Percentiles rank a stretch among this genome's conserved stretches.
These are phyloP conservation scores for Rhynchomys soricoides DNA, from an alignment of 2,113 vertebrate genomes.

Conservation along the genomic window DNA sequence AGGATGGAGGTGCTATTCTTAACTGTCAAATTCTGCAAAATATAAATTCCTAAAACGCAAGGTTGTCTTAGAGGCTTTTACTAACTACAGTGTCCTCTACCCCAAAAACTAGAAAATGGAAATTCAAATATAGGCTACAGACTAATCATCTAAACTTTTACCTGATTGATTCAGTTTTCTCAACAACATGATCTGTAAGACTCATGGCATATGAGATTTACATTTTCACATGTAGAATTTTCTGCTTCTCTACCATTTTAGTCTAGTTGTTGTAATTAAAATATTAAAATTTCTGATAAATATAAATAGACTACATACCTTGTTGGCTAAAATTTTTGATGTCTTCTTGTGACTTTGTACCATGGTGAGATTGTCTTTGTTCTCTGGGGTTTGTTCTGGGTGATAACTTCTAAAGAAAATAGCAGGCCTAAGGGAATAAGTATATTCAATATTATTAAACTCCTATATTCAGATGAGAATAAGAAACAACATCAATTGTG, in stretches of 20 bases:
- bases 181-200: conserved; percentile 14
- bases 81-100: neutral
- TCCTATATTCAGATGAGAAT: conserved; percentile 19
- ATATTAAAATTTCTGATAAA: neutral
- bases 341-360: neutral
- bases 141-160: neutral
- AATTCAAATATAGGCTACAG: neutral
- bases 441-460: conserved; percentile 27
- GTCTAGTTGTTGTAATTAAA: neutral
- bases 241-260: neutral
- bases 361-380: conserved; percentile 14
- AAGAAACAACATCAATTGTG: neutral
- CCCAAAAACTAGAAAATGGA: neutral
- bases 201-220: neutral
- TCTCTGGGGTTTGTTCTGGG: neutral
- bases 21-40: neutral
- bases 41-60: neutral
- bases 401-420: conserved; percentile 31
- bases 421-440: neutral
- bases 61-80: neutral
- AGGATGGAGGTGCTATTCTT: neutral
- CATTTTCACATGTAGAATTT: neutral
- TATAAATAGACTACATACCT: neutral
- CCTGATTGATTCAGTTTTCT: neutral
- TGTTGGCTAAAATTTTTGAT: neutral